Evolutionary conservation across 2,113 vertebrate genomes (phyloP), one percentile per base, ranked within the genome.

Genomic region (Climacteris rufus): DNA sequence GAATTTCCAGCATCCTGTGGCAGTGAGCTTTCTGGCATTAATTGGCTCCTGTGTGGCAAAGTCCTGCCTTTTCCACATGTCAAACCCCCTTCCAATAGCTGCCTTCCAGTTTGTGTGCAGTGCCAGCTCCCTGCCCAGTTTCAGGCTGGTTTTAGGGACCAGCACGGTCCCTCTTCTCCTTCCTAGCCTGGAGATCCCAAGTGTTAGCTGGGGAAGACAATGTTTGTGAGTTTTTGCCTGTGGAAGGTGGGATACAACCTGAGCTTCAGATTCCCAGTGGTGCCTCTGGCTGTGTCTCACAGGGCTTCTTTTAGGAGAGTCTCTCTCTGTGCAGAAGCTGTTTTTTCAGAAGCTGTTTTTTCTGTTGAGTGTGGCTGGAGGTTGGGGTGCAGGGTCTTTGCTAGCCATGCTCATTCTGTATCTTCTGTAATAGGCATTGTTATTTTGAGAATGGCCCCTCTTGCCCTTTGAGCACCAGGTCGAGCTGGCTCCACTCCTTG

Each of bases 141-240:
- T 49, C 72, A 84, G 68, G 42, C 64, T 89, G 64, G 7, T 54
- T 63, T 79, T 72, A 63, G 57, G 40, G 47, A 3, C 57, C n/a
- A 13, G 35, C 56, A 5, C 0, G 0, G 39, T 60, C 57, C 24
- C 10, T 70, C 27, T 54, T n/a, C 52, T 68, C 6, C 42, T 71
- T 84, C 59, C 74, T 10, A 57, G 54, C 50, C 45, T 79, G 47
- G 37, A 68, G 19, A 85, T 22, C 15, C 53, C 72, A 42, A 14
- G 11, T n/a, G 11, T 83, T 17, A n/a, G 33, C 21, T 65, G 66
- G 59, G 40, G 37, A 61, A 57, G 60, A 25, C 2, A 3, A 6
- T 37, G 49, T 44, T 28, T 83, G 22, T n/a, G 57, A 16, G 11
- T 44, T 49, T 83, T 56, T 76, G 54, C 23, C 54, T 33, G 39